A percentile compares a stretch with the other conserved stretches of the same genome.
These are phyloP conservation scores for Gallirallus australis DNA, from an alignment of 2,797 vertebrate species.

Conservation along the genomic window DNA sequence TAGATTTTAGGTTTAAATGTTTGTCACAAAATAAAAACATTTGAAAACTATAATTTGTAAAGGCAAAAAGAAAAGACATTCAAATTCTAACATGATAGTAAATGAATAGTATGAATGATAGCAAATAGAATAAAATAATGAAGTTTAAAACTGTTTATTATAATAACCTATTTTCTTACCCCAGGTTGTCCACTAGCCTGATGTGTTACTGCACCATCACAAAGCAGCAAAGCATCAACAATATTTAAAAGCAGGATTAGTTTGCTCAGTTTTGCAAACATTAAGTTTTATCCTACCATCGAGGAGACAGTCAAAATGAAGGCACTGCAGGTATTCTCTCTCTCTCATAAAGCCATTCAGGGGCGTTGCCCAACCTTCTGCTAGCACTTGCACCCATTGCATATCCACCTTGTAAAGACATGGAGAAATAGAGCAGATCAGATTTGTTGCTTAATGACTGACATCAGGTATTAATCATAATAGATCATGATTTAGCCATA, in stretches of 20 bases:
- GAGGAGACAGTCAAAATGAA: conserved; percentile 96
- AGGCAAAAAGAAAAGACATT: not conserved
- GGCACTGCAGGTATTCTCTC: conserved; percentile 95
- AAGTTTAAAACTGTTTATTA: not conserved
- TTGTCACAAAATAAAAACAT: not conserved
- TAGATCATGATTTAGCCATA: not conserved
- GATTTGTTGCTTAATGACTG: not conserved
- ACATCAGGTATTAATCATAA: not conserved
- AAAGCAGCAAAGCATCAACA: not conserved
- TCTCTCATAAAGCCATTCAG: conserved; percentile 98
- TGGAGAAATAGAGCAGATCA: not conserved
- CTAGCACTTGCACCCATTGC: conserved; percentile 99
- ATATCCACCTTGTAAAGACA: conserved; percentile 90
- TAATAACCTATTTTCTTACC: not conserved
- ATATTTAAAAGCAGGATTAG: not conserved
- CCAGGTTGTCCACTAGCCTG: not conserved
- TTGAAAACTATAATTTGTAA: not conserved
- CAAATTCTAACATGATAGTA: not conserved
- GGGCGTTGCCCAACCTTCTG: conserved; percentile 98
- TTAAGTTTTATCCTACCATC: conserved; percentile 85
- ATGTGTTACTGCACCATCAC: not conserved
- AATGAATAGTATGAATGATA: no score
- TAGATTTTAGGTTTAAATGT: not conserved
- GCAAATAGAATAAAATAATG: not conserved
- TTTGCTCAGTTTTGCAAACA: not conserved